Evolutionary conservation across 2,888 invertebrate species (phyloP), one percentile per base, ranked within the genome.

Genomic region (Diarsia brunnea): DNA sequence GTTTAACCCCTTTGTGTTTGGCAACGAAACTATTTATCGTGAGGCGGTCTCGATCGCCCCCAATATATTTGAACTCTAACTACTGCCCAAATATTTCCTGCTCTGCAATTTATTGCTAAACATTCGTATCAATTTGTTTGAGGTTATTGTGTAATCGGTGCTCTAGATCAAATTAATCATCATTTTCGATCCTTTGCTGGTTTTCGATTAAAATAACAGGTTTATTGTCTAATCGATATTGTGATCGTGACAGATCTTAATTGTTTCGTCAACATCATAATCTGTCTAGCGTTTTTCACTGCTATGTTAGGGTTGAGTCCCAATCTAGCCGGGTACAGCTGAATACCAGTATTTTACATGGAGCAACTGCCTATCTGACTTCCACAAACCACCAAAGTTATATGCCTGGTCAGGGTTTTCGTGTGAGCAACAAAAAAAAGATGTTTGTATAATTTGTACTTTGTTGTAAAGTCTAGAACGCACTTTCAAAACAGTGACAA

Each of bases 81-180:
- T 85, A 78, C 79, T 82, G 84, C 73, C 78, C 73, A 81, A 89
- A 89, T 89, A 88, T 86, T 86, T 87, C 85, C 81, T 85, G 84
- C 68, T 79, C 73, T 73, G 75, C 78, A 89, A 88, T 89, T 87
- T 87, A 88, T 89, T 76, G 84, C 87, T 88, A 90, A 91, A 91
- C 89, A 90, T 94, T 93, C 92, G 91, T 93, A 92, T 93, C 93
- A 93, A 94, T 94, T 93, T 91, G 88, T 88, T 84, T 81, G 79
- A 78, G 84, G 86, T 80, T 87, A 88, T 87, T 81, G 79, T 71
- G 71, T 68, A 69, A 75, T 81, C 75, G 61, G 71, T 69, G 74
- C 77, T 80, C 47, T 53, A 64, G 51, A 74, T 69, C 63, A 43
- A 27, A 81, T 77, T 8, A 73, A 72, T 85, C 73, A 73, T 81